Conservation (phyloP, 1,140 invertebrate genomes). For the Rhysida immarginata region DNA sequence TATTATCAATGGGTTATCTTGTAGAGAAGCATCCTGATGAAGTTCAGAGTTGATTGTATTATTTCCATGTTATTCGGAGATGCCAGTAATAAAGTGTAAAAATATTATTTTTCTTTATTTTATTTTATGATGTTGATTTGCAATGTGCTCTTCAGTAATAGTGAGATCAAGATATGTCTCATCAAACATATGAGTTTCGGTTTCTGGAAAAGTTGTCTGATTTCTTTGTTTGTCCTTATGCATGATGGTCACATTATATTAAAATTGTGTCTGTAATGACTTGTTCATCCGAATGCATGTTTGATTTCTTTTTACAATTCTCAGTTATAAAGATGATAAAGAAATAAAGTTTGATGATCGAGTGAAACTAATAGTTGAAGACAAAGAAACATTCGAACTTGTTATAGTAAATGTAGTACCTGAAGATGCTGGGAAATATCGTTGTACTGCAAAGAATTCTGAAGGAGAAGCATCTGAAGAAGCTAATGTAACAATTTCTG, state of each 20-base stretch:
- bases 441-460: conserved; percentile 69
- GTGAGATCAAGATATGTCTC: neutral
- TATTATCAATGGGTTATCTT: neutral
- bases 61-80: no score
- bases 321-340: conserved; percentile 66
- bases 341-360: conserved; percentile 52
- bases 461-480: conserved; percentile 60
- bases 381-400: conserved; percentile 69
- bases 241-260: neutral
- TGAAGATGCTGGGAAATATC: conserved; percentile 72
- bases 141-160: neutral
- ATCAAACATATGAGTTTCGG: neutral
- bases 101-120: no score
- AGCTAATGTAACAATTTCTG: conserved; percentile 59
- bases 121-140: no score
- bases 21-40: neutral
- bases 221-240: no score
- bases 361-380: conserved; percentile 47
- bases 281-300: neutral
- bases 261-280: neutral
- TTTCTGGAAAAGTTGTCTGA: neutral
- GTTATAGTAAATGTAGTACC: conserved; percentile 66
- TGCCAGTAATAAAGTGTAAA: no score
- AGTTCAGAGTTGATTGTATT: no score
- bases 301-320: neutral